phyloP scores from a whole-genome alignment of 2,888 invertebrate genomes.

The Cremastobaeus sp. region DNA sequence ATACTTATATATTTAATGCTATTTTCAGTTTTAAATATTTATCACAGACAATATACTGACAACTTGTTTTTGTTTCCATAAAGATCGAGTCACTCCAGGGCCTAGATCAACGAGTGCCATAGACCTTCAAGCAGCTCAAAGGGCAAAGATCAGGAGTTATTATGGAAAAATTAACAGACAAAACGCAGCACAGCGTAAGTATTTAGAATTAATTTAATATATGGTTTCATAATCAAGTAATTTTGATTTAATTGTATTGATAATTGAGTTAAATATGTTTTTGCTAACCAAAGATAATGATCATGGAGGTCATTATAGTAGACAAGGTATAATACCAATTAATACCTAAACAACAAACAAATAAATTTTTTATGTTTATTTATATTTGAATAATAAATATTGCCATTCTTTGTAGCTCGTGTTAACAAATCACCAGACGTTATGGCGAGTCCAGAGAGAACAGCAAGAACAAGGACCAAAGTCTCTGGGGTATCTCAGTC shows the following conservation, averaged over 20 bases:
- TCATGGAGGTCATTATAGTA: conserved; percentile 65
- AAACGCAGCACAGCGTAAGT: conserved; percentile 89
- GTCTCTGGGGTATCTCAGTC: conserved; percentile 92
- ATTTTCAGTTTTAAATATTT: neutral
- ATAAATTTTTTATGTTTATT: neutral
- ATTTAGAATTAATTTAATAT: neutral
- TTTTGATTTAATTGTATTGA: conserved; percentile 1
- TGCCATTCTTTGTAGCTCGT: conserved; percentile 80
- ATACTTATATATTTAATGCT: neutral
- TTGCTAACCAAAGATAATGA: conserved; percentile 69
- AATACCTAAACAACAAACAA: neutral
- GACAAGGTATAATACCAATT: conserved; percentile 64
- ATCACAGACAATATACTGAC: too few species aligned
- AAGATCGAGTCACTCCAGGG: conserved; percentile 71
- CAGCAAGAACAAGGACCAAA: conserved; percentile 81
- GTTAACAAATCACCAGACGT: conserved; percentile 82
- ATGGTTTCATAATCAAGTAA: neutral
- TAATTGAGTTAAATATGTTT: conserved; percentile 47
- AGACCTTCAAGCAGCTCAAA: conserved; percentile 93
- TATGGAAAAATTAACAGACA: conserved; percentile 89
- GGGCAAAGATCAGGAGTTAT: conserved; percentile 90
- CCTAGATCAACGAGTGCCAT: conserved; percentile 93
- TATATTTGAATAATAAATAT: neutral
- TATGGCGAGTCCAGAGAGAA: conserved; percentile 82
- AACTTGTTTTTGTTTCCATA: conserved; percentile 18